phyloP scores from a whole-genome alignment of 2,797 vertebrate species.

The Sebastes steindachneri region DNA sequence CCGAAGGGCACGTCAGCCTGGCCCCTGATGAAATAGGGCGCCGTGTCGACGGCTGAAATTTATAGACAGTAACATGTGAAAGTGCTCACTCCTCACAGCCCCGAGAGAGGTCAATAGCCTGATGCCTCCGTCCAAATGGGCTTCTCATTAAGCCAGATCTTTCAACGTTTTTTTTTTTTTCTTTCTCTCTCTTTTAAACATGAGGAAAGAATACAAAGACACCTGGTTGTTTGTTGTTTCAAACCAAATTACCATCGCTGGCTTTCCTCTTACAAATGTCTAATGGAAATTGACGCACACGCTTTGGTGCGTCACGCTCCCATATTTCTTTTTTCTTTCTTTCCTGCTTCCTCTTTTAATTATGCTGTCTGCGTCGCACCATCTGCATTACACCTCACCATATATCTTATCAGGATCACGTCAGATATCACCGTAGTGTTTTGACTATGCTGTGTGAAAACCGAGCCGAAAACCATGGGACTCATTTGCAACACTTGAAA shows the following conservation, averaged over 20 bases:
- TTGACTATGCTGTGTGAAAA: slow-evolving; percentile 21
- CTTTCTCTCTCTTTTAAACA: background rate
- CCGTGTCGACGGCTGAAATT: slow-evolving; percentile 77
- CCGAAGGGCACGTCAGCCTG: slow-evolving; percentile 79
- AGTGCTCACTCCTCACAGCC: slow-evolving; percentile 78
- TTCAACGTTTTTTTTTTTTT: slow-evolving; percentile 41
- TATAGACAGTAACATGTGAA: slow-evolving; percentile 85
- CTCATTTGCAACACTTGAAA: slow-evolving; percentile 39
- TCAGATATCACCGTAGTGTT: slow-evolving; percentile 8
- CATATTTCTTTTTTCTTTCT: background rate
- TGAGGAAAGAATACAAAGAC: slow-evolving; percentile 40
- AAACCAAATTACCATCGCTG: slow-evolving; percentile 26
- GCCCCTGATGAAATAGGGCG: slow-evolving; percentile 80
- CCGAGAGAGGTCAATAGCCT: slow-evolving; percentile 78
- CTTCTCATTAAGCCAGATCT: slow-evolving; percentile 73
- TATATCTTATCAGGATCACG: slow-evolving; percentile 2
- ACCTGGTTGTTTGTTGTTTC: slow-evolving; percentile 47
- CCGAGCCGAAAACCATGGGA: slow-evolving; percentile 5
- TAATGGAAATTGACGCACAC: background rate
- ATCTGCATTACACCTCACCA: background rate
- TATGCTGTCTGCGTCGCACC: background rate
- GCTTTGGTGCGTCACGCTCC: background rate
- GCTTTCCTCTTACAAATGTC: background rate
- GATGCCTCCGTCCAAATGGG: slow-evolving; percentile 73
- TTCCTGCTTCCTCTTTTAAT: background rate